Evolutionary conservation across 2,888 invertebrate genomes (phyloP), one percentile per base, ranked within the genome.

Genomic region (Thalpophila matura): DNA sequence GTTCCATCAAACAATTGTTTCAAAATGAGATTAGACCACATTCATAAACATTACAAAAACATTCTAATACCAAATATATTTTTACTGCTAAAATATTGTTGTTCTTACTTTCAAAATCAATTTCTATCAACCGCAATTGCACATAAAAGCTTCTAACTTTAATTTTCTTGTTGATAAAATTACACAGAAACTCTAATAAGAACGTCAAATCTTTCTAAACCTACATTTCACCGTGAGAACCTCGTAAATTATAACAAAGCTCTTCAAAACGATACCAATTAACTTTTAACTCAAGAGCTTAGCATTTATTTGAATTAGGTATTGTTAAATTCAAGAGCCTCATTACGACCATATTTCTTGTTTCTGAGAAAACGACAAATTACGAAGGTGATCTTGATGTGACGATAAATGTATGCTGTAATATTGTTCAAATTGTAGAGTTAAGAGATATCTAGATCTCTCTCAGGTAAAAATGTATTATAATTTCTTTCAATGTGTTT

Each of bases 321-420:
- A 73, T 79, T 77, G 62, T 77, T 65, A 56, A 65, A 62, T 68
- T 51, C 57, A 69, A 73, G 54, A 37, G 37, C 65, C 86, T 87
- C 87, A 88, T 90, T 89, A 89, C 81, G 76, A 74, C 79, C 40
- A 55, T 72, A 84, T 77, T 84, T 79, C 78, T 66, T 70, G 65
- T 79, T 89, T 88, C 90, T 89, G 90, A 82, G 92, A 91, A 92
- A 88, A 89, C 79, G 77, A 84, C 90, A 86, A 90, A 92, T 91
- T 91, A 90, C 83, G 85, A 91, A 90, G 89, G 86, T 86, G 82
- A 89, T 89, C 91, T 79, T 86, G 87, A 87, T 89, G 77, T 82
- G 59, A 77, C 77, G 85, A 86, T 86, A 86, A n/a, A n/a, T 71
- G 73, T 70, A 76, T 63, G 68, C 73, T 70, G 69, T 79, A 78